Evolutionary conservation across 2,888 invertebrate genomes (phyloP).

Genomic region (Dasysyrphus albostriatus): DNA sequence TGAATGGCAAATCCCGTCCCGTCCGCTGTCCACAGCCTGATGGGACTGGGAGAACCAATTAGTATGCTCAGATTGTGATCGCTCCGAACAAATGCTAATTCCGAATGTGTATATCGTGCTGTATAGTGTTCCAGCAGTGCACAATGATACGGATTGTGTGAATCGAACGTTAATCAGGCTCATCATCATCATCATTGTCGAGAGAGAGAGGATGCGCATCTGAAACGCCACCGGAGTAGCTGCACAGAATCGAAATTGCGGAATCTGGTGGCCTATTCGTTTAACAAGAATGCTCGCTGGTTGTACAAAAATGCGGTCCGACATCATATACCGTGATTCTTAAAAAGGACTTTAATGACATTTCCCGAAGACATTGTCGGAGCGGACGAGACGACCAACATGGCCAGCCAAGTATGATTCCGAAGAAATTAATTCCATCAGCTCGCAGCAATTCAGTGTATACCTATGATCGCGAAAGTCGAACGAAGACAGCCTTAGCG

Average conservation of each 20-base stretch:
- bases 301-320: conserved; percentile 69
- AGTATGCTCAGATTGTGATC: conserved; percentile 83
- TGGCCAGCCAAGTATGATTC: conserved; percentile 42
- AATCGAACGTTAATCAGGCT: conserved; percentile 76
- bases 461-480: neutral
- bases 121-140: conserved; percentile 61
- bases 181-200: conserved; percentile 54
- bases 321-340: conserved; percentile 65
- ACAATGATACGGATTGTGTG: conserved; percentile 74
- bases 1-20: conserved; percentile 68
- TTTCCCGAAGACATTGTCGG: conserved; percentile 56
- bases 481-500: conserved; percentile 48
- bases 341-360: conserved; percentile 74
- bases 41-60: conserved; percentile 78
- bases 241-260: conserved; percentile 38
- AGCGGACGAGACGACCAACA: conserved; percentile 5
- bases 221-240: conserved; percentile 71
- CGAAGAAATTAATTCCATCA: conserved; percentile 58
- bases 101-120: conserved; percentile 70
- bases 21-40: conserved; percentile 38
- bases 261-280: conserved; percentile 75
- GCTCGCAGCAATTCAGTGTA: conserved; percentile 41
- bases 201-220: conserved; percentile 42
- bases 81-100: conserved; percentile 83
- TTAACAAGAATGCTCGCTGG: conserved; percentile 71